Evolutionary conservation across 2,797 vertebrate species (phyloP).

Genomic region (Acestrorhynchus altus): DNA sequence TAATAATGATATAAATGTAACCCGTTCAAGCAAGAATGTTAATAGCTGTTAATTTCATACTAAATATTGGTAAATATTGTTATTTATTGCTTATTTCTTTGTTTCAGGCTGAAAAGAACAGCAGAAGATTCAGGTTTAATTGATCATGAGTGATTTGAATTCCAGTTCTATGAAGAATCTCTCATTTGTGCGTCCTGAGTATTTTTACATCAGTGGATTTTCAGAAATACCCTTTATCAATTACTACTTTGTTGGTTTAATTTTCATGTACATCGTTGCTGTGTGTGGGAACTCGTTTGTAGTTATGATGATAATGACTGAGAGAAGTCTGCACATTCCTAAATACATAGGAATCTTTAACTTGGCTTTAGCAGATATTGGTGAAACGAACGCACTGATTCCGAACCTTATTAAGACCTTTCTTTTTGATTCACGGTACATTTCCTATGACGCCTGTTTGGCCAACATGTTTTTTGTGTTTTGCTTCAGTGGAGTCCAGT

Average conservation of each 20-base stretch:
- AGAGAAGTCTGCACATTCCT: slow-evolving; percentile 39
- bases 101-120: slow-evolving; percentile 36
- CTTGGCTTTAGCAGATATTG: neutral
- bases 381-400: neutral
- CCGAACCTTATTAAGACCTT: neutral
- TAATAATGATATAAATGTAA: too few relatives aligned
- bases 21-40: too few relatives aligned
- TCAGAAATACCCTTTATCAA: slow-evolving; percentile 25
- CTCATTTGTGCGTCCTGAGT: slow-evolving; percentile 48
- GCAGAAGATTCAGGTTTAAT: neutral
- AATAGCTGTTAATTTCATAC: too few relatives aligned
- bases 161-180: slow-evolving; percentile 23
- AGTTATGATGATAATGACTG: slow-evolving; percentile 43
- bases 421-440: slow-evolving; percentile 1
- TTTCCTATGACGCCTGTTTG: neutral
- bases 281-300: slow-evolving; percentile 52
- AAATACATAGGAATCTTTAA: slow-evolving; percentile 23
- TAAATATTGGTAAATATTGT: too few relatives aligned
- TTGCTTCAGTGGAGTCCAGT: neutral
- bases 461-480: slow-evolving; percentile 7
- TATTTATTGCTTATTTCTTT: too few relatives aligned
- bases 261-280: slow-evolving; percentile 45
- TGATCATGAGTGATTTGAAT: slow-evolving; percentile 16
- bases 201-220: slow-evolving; percentile 56
- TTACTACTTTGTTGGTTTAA: slow-evolving; percentile 52